These are phyloP conservation scores for Pseudomyrmex sp. DNA, from an alignment of 1,140 invertebrate genomes.

Conservation along the genomic window DNA sequence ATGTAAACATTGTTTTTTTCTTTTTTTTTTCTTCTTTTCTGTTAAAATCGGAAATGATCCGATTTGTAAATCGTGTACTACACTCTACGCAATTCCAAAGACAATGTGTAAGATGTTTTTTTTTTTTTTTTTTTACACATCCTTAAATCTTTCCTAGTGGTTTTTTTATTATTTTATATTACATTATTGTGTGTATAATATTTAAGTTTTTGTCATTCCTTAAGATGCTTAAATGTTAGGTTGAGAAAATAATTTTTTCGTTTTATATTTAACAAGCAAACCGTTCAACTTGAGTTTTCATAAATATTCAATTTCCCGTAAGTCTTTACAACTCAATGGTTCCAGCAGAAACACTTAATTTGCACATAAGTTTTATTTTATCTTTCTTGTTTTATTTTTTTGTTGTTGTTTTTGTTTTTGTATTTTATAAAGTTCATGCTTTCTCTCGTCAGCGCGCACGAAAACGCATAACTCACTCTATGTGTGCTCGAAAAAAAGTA, in stretches of 20 bases:
- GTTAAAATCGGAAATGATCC: slow-evolving; percentile 58
- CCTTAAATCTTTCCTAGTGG: slow-evolving; percentile 69
- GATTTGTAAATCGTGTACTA: slow-evolving; percentile 65
- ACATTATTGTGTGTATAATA: slow-evolving; percentile 73
- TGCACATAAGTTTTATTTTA: slow-evolving; percentile 60
- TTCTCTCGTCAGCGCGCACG: slow-evolving; percentile 18
- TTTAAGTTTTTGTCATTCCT: slow-evolving; percentile 74
- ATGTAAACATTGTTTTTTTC: slow-evolving; percentile 29
- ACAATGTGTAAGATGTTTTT: slow-evolving; percentile 75
- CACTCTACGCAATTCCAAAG: slow-evolving; percentile 79
- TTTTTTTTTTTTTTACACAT: slow-evolving; percentile 63
- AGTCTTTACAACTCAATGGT: slow-evolving; percentile 71
- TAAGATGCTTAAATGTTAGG: slow-evolving; percentile 81
- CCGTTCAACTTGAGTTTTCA: slow-evolving; percentile 70
- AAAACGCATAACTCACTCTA: slow-evolving; percentile 52
- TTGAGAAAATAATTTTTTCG: slow-evolving; percentile 84
- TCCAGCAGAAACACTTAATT: slow-evolving; percentile 69
- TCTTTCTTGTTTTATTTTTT: slow-evolving; percentile 40
- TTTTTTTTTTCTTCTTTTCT: too few relatives aligned
- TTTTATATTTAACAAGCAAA: slow-evolving; percentile 77
- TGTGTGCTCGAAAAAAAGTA: slow-evolving; percentile 61
- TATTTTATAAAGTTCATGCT: slow-evolving; percentile 26
- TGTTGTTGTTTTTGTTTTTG: slow-evolving; percentile 36
- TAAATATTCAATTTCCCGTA: slow-evolving; percentile 73
- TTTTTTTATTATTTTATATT: slow-evolving; percentile 71